A percentile compares a stretch with the other conserved stretches of the same genome.
These are phyloP conservation scores for Phengaris alcon DNA, from an alignment of 2,888 invertebrate species.

Conservation along the genomic window DNA sequence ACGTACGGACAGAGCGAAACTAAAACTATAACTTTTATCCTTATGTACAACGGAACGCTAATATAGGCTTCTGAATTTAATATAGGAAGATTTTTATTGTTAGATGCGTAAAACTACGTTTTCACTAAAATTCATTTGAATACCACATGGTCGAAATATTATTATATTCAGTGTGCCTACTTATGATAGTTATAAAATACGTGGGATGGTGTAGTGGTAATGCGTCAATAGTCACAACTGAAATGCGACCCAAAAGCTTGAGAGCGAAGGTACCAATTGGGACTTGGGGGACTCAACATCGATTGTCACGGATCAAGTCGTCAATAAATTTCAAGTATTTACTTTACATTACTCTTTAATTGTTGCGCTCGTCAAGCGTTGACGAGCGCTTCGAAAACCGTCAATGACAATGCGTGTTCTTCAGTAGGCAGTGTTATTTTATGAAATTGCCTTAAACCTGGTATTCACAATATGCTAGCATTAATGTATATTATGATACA, in stretches of 20 bases:
- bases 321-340: slow-evolving; percentile 72
- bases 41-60: no score
- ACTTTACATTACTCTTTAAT: slow-evolving; percentile 60
- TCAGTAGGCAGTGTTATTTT: slow-evolving; percentile 57
- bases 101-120: neutral
- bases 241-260: slow-evolving; percentile 41
- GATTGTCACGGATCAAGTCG: slow-evolving; percentile 69
- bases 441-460: slow-evolving; percentile 39
- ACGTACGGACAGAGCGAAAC: no score
- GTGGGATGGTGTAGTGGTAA: slow-evolving; percentile 46
- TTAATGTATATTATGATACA: slow-evolving; percentile 32
- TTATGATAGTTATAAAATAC: slow-evolving; percentile 19
- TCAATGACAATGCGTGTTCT: slow-evolving; percentile 64
- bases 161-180: slow-evolving; percentile 2
- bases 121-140: neutral
- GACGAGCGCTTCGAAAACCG: slow-evolving; percentile 57
- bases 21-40: no score
- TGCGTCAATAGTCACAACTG: slow-evolving; percentile 42
- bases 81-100: neutral
- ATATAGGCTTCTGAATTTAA: neutral
- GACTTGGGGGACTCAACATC: slow-evolving; percentile 45
- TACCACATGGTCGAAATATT: slow-evolving; percentile 2
- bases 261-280: slow-evolving; percentile 28
- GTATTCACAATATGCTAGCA: slow-evolving; percentile 32
- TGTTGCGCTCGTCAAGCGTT: slow-evolving; percentile 46